Percentiles rank a stretch among this genome's conserved stretches.
Evolutionary conservation across 2,797 vertebrate species (phyloP).

Genomic region (Morus bassanus): DNA sequence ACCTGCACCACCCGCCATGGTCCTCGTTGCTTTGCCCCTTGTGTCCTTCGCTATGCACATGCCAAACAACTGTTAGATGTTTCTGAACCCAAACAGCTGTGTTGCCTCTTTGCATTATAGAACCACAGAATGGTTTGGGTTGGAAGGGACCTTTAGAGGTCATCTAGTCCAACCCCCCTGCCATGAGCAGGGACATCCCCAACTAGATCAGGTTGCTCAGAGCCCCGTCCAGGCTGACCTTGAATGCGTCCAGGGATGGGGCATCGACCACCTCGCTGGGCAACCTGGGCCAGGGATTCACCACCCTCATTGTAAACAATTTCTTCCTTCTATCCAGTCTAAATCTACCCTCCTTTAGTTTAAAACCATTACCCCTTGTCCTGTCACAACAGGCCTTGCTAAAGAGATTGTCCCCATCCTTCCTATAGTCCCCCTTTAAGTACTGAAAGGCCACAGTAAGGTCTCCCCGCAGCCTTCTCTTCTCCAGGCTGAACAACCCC

Average conservation of each 20-base stretch:
- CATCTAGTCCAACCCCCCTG: not conserved
- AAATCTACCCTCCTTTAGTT: not conserved
- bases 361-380: not conserved
- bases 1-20: not conserved
- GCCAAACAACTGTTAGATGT: not conserved
- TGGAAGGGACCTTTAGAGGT: fast-evolving
- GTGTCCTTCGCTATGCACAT: fast-evolving
- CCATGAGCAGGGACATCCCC: not conserved
- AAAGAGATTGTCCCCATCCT: not conserved
- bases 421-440: not conserved
- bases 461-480: not conserved
- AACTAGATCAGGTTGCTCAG: fast-evolving
- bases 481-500: not conserved
- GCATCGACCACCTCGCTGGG: not conserved
- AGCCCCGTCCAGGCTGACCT: fast-evolving
- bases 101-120: not conserved
- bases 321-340: not conserved
- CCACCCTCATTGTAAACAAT: fast-evolving
- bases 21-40: not conserved
- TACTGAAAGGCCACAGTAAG: fast-evolving
- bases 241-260: not conserved
- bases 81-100: not conserved
- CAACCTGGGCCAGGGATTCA: fast-evolving
- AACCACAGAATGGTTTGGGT: not conserved
- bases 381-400: not conserved